Evolutionary conservation across 2,113 vertebrate species (phyloP).

Genomic region (Heterochromis multidens): DNA sequence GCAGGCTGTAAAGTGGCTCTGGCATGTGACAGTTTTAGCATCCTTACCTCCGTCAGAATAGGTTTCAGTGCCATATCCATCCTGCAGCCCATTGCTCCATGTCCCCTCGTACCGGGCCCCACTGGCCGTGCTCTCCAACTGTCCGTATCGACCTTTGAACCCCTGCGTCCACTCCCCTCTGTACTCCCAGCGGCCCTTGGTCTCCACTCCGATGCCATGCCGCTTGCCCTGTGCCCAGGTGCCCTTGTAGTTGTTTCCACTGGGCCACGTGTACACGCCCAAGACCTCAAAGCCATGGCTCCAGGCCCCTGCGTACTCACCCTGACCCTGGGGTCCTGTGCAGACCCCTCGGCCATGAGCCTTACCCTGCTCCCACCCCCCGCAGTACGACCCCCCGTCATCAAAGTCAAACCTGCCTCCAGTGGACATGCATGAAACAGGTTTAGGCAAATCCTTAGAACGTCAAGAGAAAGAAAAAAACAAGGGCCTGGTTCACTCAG

Average conservation of each 20-base stretch:
- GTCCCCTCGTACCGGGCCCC: constrained; percentile 95
- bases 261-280: constrained; percentile 98
- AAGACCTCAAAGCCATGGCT: constrained; percentile 97
- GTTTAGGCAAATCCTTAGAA: constrained; percentile 80
- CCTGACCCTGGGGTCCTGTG: constrained; percentile 97
- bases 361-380: constrained; percentile 99
- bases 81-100: constrained; percentile 98
- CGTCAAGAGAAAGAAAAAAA: constrained; percentile 66
- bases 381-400: constrained; percentile 99
- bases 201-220: constrained; percentile 95
- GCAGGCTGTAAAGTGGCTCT: background rate
- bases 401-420: constrained; percentile 98
- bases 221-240: constrained; percentile 98
- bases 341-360: constrained; percentile 97
- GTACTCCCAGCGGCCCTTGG: constrained; percentile 98
- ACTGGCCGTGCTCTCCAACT: constrained; percentile 91
- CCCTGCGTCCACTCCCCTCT: constrained; percentile 97
- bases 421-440: constrained; percentile 85
- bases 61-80: constrained; percentile 96
- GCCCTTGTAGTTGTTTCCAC: constrained; percentile 95
- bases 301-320: constrained; percentile 96
- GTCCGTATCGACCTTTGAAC: constrained; percentile 97
- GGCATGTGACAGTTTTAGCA: background rate
- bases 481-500: constrained; percentile 40
- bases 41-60: constrained; percentile 98